Evolutionary conservation across 2,888 invertebrate species (phyloP).

Genomic region (Mystacides longicornis): DNA sequence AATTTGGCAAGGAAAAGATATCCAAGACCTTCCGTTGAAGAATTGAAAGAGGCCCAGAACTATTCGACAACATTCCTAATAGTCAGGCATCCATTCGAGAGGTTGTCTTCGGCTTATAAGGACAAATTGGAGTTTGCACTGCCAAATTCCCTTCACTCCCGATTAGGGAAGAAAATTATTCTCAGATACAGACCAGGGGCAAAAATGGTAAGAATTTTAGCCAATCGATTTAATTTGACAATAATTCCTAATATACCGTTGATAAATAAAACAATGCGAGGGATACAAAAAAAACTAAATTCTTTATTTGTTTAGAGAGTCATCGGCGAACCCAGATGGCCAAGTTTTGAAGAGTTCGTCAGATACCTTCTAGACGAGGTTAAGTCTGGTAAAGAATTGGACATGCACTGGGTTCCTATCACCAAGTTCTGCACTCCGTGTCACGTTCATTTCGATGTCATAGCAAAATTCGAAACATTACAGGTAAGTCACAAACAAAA

Average conservation of each 20-base stretch:
- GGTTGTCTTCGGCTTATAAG: conserved; percentile 72
- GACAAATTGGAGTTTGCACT: conserved; percentile 79
- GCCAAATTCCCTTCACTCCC: conserved; percentile 75
- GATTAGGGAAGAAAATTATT: conserved; percentile 70
- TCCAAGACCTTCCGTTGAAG: conserved; percentile 64
- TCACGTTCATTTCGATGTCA: conserved; percentile 72
- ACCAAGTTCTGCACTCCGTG: conserved; percentile 80
- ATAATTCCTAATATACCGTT: too few relatives aligned
- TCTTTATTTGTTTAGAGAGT: conserved; percentile 15
- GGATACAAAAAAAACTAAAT: too few relatives aligned
- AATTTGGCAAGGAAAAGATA: conserved; percentile 72
- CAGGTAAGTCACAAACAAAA: conserved; percentile 43
- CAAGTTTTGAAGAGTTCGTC: conserved; percentile 76
- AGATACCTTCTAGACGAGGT: conserved; percentile 68
- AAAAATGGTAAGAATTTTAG: conserved; percentile 44
- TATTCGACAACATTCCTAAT: conserved; percentile 75
- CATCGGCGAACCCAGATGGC: conserved; percentile 47
- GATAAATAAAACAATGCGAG: too few relatives aligned
- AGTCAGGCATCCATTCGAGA: conserved; percentile 73
- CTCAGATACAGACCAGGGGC: conserved; percentile 56
- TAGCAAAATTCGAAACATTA: conserved; percentile 76
- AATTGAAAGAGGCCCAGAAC: conserved; percentile 65
- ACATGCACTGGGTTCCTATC: conserved; percentile 87
- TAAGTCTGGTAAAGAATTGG: conserved; percentile 54
- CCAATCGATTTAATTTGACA: too few relatives aligned